A percentile compares a stretch with the other conserved stretches of the same genome.
Evolutionary conservation across 2,888 invertebrate genomes (phyloP).

Genomic region (Melanostoma mellinum): DNA sequence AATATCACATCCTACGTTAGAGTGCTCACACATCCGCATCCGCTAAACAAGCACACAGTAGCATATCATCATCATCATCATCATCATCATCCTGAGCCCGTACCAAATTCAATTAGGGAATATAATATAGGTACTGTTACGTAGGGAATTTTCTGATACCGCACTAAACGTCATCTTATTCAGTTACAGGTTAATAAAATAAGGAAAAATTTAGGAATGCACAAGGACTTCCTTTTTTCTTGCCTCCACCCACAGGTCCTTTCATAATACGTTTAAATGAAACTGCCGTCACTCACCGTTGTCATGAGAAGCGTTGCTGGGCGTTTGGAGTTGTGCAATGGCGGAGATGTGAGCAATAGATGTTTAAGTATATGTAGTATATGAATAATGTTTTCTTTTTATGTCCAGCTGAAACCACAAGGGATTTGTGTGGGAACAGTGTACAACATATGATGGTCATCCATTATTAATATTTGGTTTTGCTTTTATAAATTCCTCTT

Average conservation of each 20-base stretch:
- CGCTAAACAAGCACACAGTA: slow-evolving; percentile 61
- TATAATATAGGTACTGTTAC: slow-evolving; percentile 1
- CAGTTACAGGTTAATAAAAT: slow-evolving; percentile 66
- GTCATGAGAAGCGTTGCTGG: too few relatives aligned
- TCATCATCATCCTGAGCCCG: slow-evolving; percentile 9
- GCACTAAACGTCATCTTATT: slow-evolving; percentile 69
- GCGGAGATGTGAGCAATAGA: too few relatives aligned
- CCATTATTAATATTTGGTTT: slow-evolving; percentile 50
- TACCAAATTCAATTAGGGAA: slow-evolving; percentile 61
- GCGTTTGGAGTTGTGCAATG: too few relatives aligned
- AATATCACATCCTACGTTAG: slow-evolving; percentile 43
- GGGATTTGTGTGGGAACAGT: not conserved
- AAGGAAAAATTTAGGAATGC: slow-evolving; percentile 63
- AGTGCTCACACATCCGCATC: slow-evolving; percentile 27
- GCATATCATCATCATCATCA: slow-evolving; percentile 16
- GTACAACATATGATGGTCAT: slow-evolving; percentile 12
- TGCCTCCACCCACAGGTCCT: not conserved
- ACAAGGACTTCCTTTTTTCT: slow-evolving; percentile 18
- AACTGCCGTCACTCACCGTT: slow-evolving; percentile 12
- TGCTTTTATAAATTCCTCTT: slow-evolving; percentile 39
- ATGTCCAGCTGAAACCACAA: not conserved
- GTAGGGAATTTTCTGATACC: slow-evolving; percentile 24
- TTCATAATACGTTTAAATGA: slow-evolving; percentile 7
- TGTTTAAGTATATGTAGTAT: too few relatives aligned
- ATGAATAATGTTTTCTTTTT: too few relatives aligned